phyloP scores from a whole-genome alignment of 2,888 invertebrate genomes.

The Polydrusus pterygomalis region DNA sequence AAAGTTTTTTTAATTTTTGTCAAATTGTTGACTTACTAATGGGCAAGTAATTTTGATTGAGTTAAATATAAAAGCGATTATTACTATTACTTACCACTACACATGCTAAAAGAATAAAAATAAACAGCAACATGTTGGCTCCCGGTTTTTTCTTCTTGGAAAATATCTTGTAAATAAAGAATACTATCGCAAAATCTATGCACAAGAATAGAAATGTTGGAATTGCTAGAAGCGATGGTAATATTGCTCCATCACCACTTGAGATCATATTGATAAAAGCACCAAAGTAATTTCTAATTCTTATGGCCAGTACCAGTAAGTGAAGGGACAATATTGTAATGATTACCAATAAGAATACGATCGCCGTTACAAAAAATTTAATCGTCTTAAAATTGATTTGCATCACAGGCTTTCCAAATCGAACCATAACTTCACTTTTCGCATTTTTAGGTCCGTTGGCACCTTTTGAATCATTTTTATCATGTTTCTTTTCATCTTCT shows the following conservation, averaged over 20 bases:
- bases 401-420: constrained; percentile 63
- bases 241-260: constrained; percentile 65
- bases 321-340: constrained; percentile 62
- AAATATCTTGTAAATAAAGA: constrained; percentile 62
- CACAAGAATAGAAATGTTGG: constrained; percentile 63
- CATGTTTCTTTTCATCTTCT: constrained; percentile 13
- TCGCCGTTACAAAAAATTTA: constrained; percentile 60
- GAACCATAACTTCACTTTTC: constrained; percentile 55
- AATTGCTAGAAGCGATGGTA: constrained; percentile 61
- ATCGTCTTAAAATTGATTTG: constrained; percentile 61
- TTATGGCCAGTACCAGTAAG: constrained; percentile 62
- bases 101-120: constrained; percentile 57
- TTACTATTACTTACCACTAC: constrained; percentile 40
- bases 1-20: too few species aligned
- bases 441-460: constrained; percentile 20
- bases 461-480: background rate
- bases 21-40: background rate
- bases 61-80: background rate
- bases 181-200: constrained; percentile 60
- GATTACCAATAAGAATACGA: constrained; percentile 56
- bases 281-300: constrained; percentile 64
- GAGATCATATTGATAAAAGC: constrained; percentile 69
- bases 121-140: constrained; percentile 62
- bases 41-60: background rate
- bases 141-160: constrained; percentile 56